Evolutionary conservation across 30 jellyfish, hydroid and myxozoan species (phyloP).

Genomic region (Morbakka virulenta): DNA sequence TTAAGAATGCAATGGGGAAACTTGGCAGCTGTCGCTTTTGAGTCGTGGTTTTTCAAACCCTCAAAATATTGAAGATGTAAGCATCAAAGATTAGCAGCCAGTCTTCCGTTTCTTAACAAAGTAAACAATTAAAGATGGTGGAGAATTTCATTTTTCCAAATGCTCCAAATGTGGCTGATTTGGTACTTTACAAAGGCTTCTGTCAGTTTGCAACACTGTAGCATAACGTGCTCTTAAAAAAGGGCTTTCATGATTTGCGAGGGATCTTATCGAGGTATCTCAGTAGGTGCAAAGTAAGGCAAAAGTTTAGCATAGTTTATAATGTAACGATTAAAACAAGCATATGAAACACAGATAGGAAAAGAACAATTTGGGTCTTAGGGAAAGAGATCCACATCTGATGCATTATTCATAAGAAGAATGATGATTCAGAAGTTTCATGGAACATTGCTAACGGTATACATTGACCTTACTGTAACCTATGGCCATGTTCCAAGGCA

Average conservation of each 20-base stretch:
- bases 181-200: neutral
- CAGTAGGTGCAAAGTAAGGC: neutral
- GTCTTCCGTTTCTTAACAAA: too few species aligned
- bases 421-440: neutral
- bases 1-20: neutral
- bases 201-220: neutral
- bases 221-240: neutral
- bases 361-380: conserved; percentile 1
- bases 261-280: neutral
- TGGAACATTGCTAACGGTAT: neutral
- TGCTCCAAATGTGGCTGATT: too few species aligned
- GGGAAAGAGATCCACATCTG: neutral
- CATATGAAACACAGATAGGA: neutral
- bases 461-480: neutral
- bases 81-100: neutral
- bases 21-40: neutral
- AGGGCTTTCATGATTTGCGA: neutral
- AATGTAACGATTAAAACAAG: neutral
- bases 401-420: neutral
- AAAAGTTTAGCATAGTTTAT: neutral
- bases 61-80: neutral
- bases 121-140: too few species aligned
- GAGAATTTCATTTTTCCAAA: too few species aligned
- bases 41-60: neutral
- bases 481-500: neutral